phyloP scores from a whole-genome alignment of 2,888 invertebrate species.

The Kuschelorhynchus macadamiae region DNA sequence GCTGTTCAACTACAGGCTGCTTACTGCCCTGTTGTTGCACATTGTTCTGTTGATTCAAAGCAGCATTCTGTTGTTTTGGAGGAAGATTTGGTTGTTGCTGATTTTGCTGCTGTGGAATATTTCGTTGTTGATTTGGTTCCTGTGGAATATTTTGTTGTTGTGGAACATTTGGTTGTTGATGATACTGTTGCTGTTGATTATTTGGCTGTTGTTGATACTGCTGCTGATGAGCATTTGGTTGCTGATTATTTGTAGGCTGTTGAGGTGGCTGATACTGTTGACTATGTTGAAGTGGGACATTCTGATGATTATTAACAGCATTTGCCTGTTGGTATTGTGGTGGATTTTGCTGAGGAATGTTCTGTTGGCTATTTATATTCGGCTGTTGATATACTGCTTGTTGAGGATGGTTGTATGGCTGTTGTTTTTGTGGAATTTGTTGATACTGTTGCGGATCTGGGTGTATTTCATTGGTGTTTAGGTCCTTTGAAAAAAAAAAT shows the following conservation, averaged over 20 bases:
- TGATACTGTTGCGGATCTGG: slow-evolving; percentile 46
- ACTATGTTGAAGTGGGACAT: slow-evolving; percentile 1
- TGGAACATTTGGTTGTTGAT: slow-evolving; percentile 8
- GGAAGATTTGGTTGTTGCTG: slow-evolving; percentile 7
- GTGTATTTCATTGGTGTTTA: slow-evolving; percentile 58
- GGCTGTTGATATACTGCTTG: slow-evolving; percentile 30
- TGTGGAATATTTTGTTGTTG: slow-evolving; percentile 16
- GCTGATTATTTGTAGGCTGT: slow-evolving; percentile 14
- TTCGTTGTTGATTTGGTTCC: slow-evolving; percentile 1
- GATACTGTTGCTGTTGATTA: neutral
- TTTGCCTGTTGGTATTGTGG: slow-evolving; percentile 16
- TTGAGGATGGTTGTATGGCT: slow-evolving; percentile 20
- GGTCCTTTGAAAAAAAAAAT: slow-evolving; percentile 36
- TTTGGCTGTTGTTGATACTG: slow-evolving; percentile 1
- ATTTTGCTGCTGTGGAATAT: neutral
- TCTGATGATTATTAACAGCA: slow-evolving; percentile 2
- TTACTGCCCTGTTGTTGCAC: neutral
- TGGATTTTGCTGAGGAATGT: neutral
- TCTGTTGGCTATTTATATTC: slow-evolving; percentile 15
- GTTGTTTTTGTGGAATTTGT: slow-evolving; percentile 25
- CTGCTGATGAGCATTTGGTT: slow-evolving; percentile 18
- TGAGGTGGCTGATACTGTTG: slow-evolving; percentile 18
- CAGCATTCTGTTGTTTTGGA: slow-evolving; percentile 11
- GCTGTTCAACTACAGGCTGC: slow-evolving; percentile 2
- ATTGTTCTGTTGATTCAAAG: neutral